Evolutionary conservation across 2,888 invertebrate genomes (phyloP), one percentile per base, ranked within the genome.

Genomic region (Tuberolachnus salignus): DNA sequence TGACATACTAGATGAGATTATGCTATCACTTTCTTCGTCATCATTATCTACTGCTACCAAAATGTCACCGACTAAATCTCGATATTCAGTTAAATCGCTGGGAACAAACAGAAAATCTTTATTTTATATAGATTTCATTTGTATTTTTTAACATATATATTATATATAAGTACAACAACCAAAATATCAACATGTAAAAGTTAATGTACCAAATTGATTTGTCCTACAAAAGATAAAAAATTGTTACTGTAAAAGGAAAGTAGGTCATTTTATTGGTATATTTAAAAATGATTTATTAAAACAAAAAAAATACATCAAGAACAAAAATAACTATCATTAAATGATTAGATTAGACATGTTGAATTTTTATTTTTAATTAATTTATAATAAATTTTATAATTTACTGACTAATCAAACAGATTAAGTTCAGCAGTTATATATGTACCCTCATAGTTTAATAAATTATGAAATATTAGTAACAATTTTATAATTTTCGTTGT

Each of bases 1-100:
- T 21, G 78, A 78, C 78, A 78, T 78, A 78, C 57, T 78, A 14
- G 78, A 78, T 19, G 78, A 78, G 14, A 78, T 59, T 78, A 78
- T 69, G n/a, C 78, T 78, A 51, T 78, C 78, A 59, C 59, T 69
- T 69, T 78, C 78, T 78, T 78, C 78, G 11, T 78, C 78, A 23
- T 78, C 78, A 42, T 78, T 78, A 16, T 78, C 78, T 69, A 78
- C 3, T 51, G 67, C 49, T 42, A 78, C 14, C 10, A 69, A 69
- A 78, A 78, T 78, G 11, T 78, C 78, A 10, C 67, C 78, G 34
- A 78, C 69, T 9, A 69, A 57, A 67, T 78, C 78, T 51, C 78
- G 67, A 78, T 78, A 78, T 57, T 78, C 78, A 13, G 59, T 61
- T 49, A 78, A 69, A 61, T 78, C 78, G 42, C 78, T 78, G 42